phyloP scores from a whole-genome alignment of 2,888 invertebrate genomes.

The Elmis aenea region DNA sequence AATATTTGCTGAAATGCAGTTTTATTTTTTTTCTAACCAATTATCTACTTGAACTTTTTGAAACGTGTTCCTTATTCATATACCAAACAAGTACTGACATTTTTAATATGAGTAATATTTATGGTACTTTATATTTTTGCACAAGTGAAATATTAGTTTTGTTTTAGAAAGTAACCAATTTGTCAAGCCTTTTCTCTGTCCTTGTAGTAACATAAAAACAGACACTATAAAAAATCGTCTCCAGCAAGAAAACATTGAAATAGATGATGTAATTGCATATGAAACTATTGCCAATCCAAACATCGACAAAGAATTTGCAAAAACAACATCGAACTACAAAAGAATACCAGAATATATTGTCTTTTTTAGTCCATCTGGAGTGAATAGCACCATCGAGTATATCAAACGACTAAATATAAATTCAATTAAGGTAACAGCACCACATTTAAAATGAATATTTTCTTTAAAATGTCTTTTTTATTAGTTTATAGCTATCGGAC shows the following conservation, averaged over 20 bases:
- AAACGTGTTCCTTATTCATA: too few species aligned
- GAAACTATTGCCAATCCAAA: slow-evolving; percentile 50
- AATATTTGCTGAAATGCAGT: too few species aligned
- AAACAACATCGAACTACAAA: slow-evolving; percentile 38
- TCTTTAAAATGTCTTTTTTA: slow-evolving; percentile 15
- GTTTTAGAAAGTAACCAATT: slow-evolving; percentile 39
- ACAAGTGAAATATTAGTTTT: too few species aligned
- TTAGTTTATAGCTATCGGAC: slow-evolving; percentile 54
- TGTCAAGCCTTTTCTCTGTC: slow-evolving; percentile 49
- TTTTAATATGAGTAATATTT: too few species aligned
- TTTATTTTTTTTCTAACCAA: too few species aligned
- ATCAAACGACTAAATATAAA: slow-evolving; percentile 37
- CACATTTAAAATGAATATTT: slow-evolving; percentile 6
- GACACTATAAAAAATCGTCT: slow-evolving; percentile 49
- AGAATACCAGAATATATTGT: slow-evolving; percentile 50
- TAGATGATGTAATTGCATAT: slow-evolving; percentile 52
- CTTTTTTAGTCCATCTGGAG: slow-evolving; percentile 58
- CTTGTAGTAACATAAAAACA: slow-evolving; percentile 54
- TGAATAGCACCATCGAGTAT: slow-evolving; percentile 47
- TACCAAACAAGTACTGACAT: too few species aligned
- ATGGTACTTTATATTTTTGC: too few species aligned
- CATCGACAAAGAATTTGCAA: slow-evolving; percentile 44
- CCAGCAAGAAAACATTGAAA: slow-evolving; percentile 39
- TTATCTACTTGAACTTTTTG: too few species aligned
- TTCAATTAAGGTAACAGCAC: slow-evolving; percentile 22